Base-by-base conservation (phyloP, 1,140 invertebrate genomes). In the Gonioctena quinquepunctata region DNA sequence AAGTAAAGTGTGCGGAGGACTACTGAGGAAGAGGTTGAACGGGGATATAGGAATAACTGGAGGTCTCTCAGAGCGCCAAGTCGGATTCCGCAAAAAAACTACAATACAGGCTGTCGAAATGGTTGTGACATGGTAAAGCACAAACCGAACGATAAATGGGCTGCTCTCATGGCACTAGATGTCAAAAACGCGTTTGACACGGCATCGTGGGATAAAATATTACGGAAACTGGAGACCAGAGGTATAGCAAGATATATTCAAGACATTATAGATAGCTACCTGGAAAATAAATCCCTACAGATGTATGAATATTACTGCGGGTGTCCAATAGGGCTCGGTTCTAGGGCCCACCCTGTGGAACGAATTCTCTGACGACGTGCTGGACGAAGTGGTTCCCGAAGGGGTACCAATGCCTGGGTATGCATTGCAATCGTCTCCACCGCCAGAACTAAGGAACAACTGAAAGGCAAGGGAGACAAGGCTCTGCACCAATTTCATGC, bases 151-250 rank as follows among this genome's bases (percentile, higher is more conserved):
- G 59, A 3, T 80, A n/a, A n/a, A n/a, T n/a, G n/a, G n/a, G n/a
- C n/a, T n/a, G n/a, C n/a, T n/a, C n/a, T n/a, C n/a, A n/a, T 85
- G 0, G 72, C 83, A 8, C 50, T 86, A 3, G 85, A 86, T 64
- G 85, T 86, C 8, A 79, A 78, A 2, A 84, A 83, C 0, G 85
- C 84, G 0, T 86, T 84, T 59, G 79, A 84, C 62, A 79, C 81
- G 27, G n/a, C 22, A 48, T 64, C n/a, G 33, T 2, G n/a, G 33
- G 33, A 64, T 48, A 52, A 64, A 18, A 8, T 16, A 8, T 16
- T 13, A 11, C 61, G 68, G 56, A 84, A 85, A 66, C 80, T 85
- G 27, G 48, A 3, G 5, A 23, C 77, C 6, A 70, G 81, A 6
- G 62, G 26, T 1, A 79, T 83, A 0, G 59, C 19, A 62, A 0